Base-by-base conservation (phyloP, 2,113 vertebrate genomes). In the Cygnus atratus region DNA sequence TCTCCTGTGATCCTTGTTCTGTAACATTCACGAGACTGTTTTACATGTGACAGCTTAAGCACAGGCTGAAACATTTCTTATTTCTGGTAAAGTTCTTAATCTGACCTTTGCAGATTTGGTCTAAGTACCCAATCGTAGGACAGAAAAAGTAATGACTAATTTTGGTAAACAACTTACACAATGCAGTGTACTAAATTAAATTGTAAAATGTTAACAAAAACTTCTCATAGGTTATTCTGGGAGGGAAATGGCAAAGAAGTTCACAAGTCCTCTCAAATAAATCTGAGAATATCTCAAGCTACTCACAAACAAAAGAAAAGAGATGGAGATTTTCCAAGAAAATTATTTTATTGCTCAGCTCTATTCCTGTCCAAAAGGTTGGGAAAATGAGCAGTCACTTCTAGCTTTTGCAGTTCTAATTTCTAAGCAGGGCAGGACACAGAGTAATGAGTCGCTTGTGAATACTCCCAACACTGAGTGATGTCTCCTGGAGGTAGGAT, bases 241-340 rank as follows among this genome's bases (percentile, higher is more conserved):
- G 59, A 70, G 16, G 44, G 28, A 88, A 76, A 62, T 57, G 54
- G 11, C 75, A 75, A 88, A 82, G 35, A 61, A 65, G 17, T 83
- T 95, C 68, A 58, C n/a, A 80, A 86, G 17, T 83, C 18, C 29
- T 86, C 92, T 77, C 54, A 83, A 73, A 94, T 66, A 79, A 77
- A 82, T 77, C 21, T 70, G 50, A 84, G 62, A 91, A 28, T 70
- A 86, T 70, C 41, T 90, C 67, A 76, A 87, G 25, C 71, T 88
- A 62, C 44, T 85, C 15, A 58, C n/a, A 77, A 79, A 72, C 41
- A 84, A 72, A 94, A 83, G 75, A 76, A 83, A 58, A 83, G 18
- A 88, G 35, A 21, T 73, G 35, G 68, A 71, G 19, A 4, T 90
- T 80, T 90, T 73, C 83, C 50, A 66, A 86, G 9, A 61, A 80